These are phyloP conservation scores for Peromyscus maniculatus DNA, from an alignment of 2,113 vertebrate genomes.

Conservation along the genomic window DNA sequence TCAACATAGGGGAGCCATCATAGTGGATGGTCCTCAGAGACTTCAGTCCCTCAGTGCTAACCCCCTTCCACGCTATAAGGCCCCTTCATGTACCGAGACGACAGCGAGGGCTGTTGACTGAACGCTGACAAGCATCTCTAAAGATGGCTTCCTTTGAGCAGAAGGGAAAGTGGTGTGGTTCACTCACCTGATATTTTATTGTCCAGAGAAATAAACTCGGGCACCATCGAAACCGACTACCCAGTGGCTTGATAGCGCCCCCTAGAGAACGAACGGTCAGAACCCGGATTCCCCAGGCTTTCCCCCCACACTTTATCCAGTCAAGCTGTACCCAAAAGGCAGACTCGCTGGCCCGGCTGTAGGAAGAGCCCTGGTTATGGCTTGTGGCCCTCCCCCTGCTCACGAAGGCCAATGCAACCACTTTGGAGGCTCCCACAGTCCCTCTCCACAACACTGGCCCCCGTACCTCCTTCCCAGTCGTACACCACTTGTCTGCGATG, in stretches of 20 bases:
- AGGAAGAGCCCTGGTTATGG: background rate
- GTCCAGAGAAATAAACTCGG: slow-evolving; percentile 1
- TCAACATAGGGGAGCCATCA: background rate
- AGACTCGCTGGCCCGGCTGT: background rate
- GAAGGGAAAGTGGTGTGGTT: background rate
- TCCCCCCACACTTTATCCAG: background rate
- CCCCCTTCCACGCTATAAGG: background rate
- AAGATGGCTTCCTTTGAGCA: background rate
- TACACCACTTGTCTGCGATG: background rate
- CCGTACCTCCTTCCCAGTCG: too few species aligned
- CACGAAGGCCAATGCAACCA: fast-evolving
- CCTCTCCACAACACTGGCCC: too few species aligned
- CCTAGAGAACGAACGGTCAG: background rate
- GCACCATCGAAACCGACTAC: background rate
- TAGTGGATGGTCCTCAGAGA: background rate
- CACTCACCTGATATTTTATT: background rate
- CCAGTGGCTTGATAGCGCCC: fast-evolving
- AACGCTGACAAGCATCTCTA: background rate
- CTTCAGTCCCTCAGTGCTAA: background rate
- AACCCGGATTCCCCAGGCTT: background rate
- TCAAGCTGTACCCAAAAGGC: background rate
- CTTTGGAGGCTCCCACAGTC: background rate
- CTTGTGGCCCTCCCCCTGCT: background rate
- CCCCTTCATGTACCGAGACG: fast-evolving
- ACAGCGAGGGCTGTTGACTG: background rate